Base-by-base conservation (phyloP, 1,140 invertebrate genomes). In the Zaprionus taronus region DNA sequence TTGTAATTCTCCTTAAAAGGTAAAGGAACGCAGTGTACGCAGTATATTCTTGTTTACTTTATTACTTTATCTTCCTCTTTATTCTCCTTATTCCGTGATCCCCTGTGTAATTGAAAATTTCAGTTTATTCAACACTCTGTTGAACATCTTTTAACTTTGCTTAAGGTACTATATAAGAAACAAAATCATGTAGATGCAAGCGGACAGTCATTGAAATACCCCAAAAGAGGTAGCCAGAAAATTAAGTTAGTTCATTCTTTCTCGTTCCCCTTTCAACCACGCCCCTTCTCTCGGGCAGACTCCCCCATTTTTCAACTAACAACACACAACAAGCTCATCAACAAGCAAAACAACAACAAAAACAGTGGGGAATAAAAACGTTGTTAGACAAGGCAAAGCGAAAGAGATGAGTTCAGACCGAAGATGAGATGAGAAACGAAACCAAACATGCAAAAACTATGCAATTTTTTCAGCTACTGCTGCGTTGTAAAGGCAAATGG, bases 241-340 rank as follows among this genome's bases (percentile, higher is more conserved):
- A 47, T 62, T 28, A 58, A 41, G 20, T 72, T 62, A 41, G 67
- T 38, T 44, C 38, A 72, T 47, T 61, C 20, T 38, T 14, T 70
- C 49, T 53, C 38, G 14, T 5, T 5, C 24, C 1, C 9, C 20
- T 14, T 22, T 28, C 1, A 2, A 47, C 64, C 41, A 62, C 49
- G 72, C 65, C 66, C 44, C 20, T 24, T 7, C 6, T 47, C 49
- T 55, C 28, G 24, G 2, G 17, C 31, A 26, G 4, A 20, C 44
- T 14, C 70, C 56, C 14, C 22, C 38, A 11, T 53, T 34, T 49
- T 44, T 51, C 24, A n/a, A 26, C 49, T 41, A 41, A 69, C 61
- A 70, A 38, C 67, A 63, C 67, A 75, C 72, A 71, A 71, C 72
- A 75, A 75, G 72, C 67, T 75, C 72, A 75, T 75, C 60, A 71